Conservation (phyloP, 2,888 invertebrate genomes). For the Frankliniella intonsa region DNA sequence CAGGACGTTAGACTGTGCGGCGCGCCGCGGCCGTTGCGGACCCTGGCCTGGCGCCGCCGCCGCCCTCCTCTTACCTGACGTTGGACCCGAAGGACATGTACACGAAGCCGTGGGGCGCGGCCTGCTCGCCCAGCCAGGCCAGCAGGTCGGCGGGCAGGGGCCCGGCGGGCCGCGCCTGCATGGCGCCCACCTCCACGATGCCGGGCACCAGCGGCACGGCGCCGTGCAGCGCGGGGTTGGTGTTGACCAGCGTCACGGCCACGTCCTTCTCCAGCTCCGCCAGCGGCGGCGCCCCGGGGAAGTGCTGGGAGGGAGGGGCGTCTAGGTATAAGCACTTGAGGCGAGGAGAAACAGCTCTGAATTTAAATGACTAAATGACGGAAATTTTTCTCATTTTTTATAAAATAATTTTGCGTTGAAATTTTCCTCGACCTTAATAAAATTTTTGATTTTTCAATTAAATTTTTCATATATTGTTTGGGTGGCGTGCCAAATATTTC, state of each 20-base stretch:
- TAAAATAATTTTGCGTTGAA: too few species aligned
- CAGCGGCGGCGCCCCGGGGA: constrained; percentile 34
- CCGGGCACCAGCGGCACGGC: constrained; percentile 39
- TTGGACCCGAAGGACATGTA: constrained; percentile 3
- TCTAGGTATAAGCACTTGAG: background rate
- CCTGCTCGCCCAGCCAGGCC: background rate
- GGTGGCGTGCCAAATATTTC: too few species aligned
- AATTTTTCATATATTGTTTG: too few species aligned
- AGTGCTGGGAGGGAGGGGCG: background rate
- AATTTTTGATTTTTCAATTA: too few species aligned
- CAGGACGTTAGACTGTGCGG: too few species aligned
- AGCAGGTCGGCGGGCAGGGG: background rate
- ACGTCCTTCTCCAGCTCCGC: constrained; percentile 36
- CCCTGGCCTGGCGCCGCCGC: too few species aligned
- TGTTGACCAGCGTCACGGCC: constrained; percentile 40
- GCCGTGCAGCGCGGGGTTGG: constrained; percentile 38
- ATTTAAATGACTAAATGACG: too few species aligned
- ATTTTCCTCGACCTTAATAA: too few species aligned
- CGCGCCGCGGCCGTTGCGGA: too few species aligned
- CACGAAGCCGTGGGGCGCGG: constrained; percentile 7
- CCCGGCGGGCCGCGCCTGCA: background rate
- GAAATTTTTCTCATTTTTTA: too few species aligned
- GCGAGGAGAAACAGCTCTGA: too few species aligned
- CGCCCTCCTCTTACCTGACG: background rate
- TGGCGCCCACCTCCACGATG: background rate